Base-by-base conservation (phyloP, 2,797 vertebrate genomes). In the Sebastes steindachneri region DNA sequence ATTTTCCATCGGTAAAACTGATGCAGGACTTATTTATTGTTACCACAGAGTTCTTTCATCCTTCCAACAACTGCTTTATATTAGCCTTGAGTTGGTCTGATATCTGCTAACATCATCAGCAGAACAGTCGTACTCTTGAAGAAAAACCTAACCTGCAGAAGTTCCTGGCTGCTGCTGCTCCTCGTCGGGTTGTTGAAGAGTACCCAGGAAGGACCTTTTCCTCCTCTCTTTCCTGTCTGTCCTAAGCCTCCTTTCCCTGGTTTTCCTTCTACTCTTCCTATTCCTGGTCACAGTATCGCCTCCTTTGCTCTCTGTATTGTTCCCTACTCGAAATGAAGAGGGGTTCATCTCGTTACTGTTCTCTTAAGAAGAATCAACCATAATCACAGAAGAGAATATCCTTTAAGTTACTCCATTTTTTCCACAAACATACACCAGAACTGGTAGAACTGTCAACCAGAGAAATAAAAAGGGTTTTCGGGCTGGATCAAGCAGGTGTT, bases 221-320 rank as follows among this genome's bases (percentile, higher is more conserved):
- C 75, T 92, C 66, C 68, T n/a, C 64, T 79, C 80, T 84, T 86
- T 7, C 79, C 80, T 93, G 86, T 88, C 83, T 89, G 83, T 75
- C 71, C 88, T 93, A 87, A 55, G 86, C 63, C 67, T 87, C 67
- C 59, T 93, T 35, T 83, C 88, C 81, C 73, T 86, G 78, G 63
- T 79, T 82, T 51, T 94, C 82, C 37, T 79, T 62, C 77, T 94
- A 78, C 65, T 77, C n/a, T 12, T 83, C 58, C 74, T 77, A 85
- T 19, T 54, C 45, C 84, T 91, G 89, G 57, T 72, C 77, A 71
- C 11, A 84, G 69, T 31, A 81, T 31, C 83, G 62, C 73, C 63
- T 75, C 55, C 64, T 72, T 58, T 74, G 85, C 67, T 80, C 73
- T 78, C 93, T 85, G 75, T 73, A 58, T 69, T 92, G 60, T 80